These are phyloP conservation scores for Tyria jacobaeae DNA, from an alignment of 2,888 invertebrate species.

Conservation along the genomic window DNA sequence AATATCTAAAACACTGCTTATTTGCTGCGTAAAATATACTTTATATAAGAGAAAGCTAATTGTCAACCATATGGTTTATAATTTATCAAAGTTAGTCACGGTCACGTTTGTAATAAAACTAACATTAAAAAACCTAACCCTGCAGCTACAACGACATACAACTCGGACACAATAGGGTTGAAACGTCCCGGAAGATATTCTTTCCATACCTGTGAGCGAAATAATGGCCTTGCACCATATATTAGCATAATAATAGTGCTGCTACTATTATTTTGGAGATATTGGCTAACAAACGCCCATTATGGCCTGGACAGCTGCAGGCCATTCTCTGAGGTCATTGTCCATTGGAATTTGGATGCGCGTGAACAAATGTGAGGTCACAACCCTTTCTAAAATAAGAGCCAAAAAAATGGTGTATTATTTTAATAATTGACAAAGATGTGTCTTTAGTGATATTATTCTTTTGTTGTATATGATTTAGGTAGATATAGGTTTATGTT, in stretches of 20 bases:
- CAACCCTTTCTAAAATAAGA: conserved; percentile 57
- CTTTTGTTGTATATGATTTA: neutral
- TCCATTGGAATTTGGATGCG: conserved; percentile 75
- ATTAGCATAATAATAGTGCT: conserved; percentile 84
- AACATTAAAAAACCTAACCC: conserved; percentile 63
- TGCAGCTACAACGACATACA: conserved; percentile 64
- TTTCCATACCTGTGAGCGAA: conserved; percentile 74
- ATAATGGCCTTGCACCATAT: conserved; percentile 72
- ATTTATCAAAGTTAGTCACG: conserved; percentile 82
- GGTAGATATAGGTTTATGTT: neutral
- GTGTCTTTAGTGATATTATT: conserved; percentile 6
- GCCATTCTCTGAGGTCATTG: conserved; percentile 71
- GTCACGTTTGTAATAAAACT: conserved; percentile 59
- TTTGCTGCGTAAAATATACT: neutral
- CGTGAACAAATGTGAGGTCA: conserved; percentile 64
- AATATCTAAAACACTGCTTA: neutral
- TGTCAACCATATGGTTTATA: conserved; percentile 65
- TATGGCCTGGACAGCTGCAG: conserved; percentile 78
- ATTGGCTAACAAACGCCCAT: conserved; percentile 76
- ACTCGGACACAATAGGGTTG: conserved; percentile 65
- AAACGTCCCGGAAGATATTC: conserved; percentile 70
- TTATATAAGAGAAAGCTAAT: conserved; percentile 32
- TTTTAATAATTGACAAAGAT: conserved; percentile 33
- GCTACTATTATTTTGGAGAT: conserved; percentile 78
- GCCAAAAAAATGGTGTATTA: too few relatives aligned